Base-by-base conservation (phyloP, 2,888 invertebrate species). In the Hedya salicella region DNA sequence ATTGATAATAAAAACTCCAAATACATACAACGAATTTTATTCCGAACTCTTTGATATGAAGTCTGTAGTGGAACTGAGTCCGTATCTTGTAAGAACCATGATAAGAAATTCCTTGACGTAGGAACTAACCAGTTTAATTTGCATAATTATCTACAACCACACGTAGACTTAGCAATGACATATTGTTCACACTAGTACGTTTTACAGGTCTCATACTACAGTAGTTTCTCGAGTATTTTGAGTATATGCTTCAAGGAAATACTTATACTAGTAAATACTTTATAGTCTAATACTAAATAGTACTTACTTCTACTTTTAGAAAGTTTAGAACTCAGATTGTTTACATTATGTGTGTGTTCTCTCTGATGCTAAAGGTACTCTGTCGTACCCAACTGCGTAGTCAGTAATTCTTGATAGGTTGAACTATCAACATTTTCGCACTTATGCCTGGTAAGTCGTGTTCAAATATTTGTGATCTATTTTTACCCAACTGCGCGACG, bases 131-230 rank as follows among this genome's bases (percentile, higher is more conserved):
- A 39, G 48, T 62, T 59, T 36, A 65, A 70, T 70, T 70, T 69
- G 30, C 67, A 70, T 70, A 68, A 65, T 67, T 70, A 69, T 70
- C 69, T 61, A 50, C 59, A 64, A 62, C 64, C 50, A 57, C 62
- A 60, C 61, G 16, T 36, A 30, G 52, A 17, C 25, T 6, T 19
- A 39, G 19, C 52, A 39, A 53, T 53, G 39, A 14, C 17, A 17
- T 14, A 14, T 53, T 17, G 6, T 53, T 53, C 52, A 19, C 19
- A n/a, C 44, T 17, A 17, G 30, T 44, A n/a, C 13, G 13, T 46
- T 19, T 53, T 53, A 19, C 39, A 53, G 52, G 52, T 36, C n/a
- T 36, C n/a, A 53, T 21, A 19, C 36, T 19, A 17, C 44, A 57
- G n/a, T 32, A 17, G 8, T 4, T 56, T 25, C 30, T 21, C 13